Evolutionary conservation across 2,113 vertebrate species (phyloP).

Genomic region (Anseranas semipalmata): DNA sequence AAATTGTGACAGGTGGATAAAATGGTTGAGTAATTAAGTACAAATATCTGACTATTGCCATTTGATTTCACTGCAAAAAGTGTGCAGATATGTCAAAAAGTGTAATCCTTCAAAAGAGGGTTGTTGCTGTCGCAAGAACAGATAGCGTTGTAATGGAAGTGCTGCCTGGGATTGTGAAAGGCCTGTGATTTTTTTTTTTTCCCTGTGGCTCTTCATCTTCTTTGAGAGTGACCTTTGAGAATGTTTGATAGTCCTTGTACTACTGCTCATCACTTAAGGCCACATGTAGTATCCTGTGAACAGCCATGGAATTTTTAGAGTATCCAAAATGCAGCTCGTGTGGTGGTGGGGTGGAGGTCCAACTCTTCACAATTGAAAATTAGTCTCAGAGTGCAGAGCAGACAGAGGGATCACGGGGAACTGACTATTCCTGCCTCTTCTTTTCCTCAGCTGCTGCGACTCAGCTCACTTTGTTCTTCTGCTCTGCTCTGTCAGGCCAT

Average conservation of each 20-base stretch:
- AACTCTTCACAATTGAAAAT: neutral
- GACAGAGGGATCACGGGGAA: neutral
- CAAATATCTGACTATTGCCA: neutral
- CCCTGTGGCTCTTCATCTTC: neutral
- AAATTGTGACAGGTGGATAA: neutral
- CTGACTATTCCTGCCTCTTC: neutral
- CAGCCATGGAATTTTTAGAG: neutral
- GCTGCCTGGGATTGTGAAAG: neutral
- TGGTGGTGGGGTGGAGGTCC: neutral
- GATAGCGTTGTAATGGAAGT: neutral
- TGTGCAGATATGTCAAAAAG: neutral
- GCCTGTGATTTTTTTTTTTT: neutral
- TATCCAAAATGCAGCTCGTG: neutral
- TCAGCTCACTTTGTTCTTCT: neutral
- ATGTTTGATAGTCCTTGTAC: neutral
- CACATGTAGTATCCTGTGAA: neutral
- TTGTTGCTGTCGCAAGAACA: neutral
- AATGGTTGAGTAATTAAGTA: neutral
- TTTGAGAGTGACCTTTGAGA: neutral
- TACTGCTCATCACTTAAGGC: neutral
- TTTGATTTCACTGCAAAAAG: neutral
- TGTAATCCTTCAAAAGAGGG: neutral
- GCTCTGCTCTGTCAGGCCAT: neutral
- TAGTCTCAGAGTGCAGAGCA: neutral
- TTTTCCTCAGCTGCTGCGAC: neutral